Evolutionary conservation across 1,140 invertebrate species (phyloP).

Genomic region (Gerris buenoi): DNA sequence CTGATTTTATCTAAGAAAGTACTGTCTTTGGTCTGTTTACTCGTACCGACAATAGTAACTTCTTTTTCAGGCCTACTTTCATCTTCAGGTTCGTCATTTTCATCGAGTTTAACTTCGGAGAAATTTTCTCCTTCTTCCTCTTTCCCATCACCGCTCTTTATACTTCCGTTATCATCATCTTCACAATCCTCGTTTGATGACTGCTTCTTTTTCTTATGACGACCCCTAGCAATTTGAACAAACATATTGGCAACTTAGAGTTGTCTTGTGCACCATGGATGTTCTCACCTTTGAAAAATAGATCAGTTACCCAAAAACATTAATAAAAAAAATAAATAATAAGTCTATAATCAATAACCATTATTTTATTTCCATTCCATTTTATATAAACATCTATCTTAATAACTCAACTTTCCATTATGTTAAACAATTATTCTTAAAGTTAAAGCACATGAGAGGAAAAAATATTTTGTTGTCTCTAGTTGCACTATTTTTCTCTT

Average conservation of each 20-base stretch:
- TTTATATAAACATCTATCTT: too few species aligned
- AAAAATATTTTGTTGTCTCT: too few species aligned
- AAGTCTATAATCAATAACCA: too few species aligned
- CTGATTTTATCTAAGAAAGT: not conserved
- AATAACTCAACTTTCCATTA: too few species aligned
- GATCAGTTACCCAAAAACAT: too few species aligned
- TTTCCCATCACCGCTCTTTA: not conserved
- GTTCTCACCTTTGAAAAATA: too few species aligned
- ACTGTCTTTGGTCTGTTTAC: not conserved
- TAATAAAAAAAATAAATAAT: too few species aligned
- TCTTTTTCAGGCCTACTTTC: not conserved
- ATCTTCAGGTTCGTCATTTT: not conserved
- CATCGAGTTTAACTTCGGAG: not conserved
- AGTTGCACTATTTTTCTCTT: too few species aligned
- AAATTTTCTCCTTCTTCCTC: not conserved
- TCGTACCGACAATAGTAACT: not conserved
- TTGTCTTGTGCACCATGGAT: too few species aligned
- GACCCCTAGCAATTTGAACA: not conserved
- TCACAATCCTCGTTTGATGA: not conserved
- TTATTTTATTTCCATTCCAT: too few species aligned
- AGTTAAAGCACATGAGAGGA: too few species aligned
- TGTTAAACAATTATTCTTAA: too few species aligned
- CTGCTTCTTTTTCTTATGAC: not conserved
- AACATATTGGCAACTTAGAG: conserved; percentile 2
- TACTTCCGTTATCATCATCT: not conserved